These are phyloP conservation scores for Aleiodes leptofemur DNA, from an alignment of 2,888 invertebrate genomes.

Conservation along the genomic window DNA sequence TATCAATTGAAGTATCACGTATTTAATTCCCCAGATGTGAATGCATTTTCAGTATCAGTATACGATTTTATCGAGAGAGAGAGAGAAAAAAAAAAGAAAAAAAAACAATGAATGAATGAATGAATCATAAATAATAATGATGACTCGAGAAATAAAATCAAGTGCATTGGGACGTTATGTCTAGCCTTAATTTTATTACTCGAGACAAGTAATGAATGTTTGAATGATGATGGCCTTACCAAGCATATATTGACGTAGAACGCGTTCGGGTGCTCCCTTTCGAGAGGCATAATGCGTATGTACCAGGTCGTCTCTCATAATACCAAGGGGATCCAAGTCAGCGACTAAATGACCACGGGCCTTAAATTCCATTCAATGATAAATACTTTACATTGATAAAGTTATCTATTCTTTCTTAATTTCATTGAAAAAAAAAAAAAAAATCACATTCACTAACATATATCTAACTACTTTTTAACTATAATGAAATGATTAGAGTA, in stretches of 20 bases:
- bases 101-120: not conserved
- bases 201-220: constrained; percentile 24
- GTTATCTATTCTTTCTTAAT: constrained; percentile 41
- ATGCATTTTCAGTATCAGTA: constrained; percentile 71
- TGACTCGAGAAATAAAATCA: constrained; percentile 4
- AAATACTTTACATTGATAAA: constrained; percentile 54
- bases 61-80: constrained; percentile 32
- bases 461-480: constrained; percentile 44
- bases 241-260: constrained; percentile 81
- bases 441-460: not conserved
- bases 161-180: not conserved
- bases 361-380: constrained; percentile 77
- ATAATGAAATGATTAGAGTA: not conserved
- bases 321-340: constrained; percentile 95
- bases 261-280: constrained; percentile 79
- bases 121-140: not conserved
- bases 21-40: constrained; percentile 46
- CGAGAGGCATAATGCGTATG: constrained; percentile 77
- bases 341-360: constrained; percentile 96
- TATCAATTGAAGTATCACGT: constrained; percentile 36
- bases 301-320: constrained; percentile 84
- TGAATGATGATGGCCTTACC: constrained; percentile 75
- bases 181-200: constrained; percentile 44
- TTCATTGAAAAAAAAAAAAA: not conserved
- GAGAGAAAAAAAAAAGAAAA: constrained; percentile 8